Evolutionary conservation across 2,888 invertebrate genomes (phyloP).

Genomic region (Tryphoninae sp.): DNA sequence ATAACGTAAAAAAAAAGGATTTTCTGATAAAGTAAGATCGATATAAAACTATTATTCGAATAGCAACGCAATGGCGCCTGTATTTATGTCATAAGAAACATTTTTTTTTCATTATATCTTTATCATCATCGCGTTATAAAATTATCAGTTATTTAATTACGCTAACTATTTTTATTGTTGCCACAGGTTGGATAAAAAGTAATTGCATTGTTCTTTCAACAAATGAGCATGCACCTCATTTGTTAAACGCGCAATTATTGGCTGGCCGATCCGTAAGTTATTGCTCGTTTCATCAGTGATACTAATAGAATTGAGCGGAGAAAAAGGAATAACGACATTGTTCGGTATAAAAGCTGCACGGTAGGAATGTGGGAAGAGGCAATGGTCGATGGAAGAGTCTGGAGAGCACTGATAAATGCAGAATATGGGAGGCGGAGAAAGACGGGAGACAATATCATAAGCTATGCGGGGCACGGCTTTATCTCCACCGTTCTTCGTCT

Average conservation of each 20-base stretch:
- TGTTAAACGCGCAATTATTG: too few relatives aligned
- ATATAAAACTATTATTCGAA: too few relatives aligned
- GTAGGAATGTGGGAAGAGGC: conserved; percentile 19
- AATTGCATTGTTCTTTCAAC: too few relatives aligned
- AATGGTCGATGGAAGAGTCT: conserved; percentile 14
- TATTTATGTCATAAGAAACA: too few relatives aligned
- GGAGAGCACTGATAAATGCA: conserved; percentile 25
- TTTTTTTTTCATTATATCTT: not conserved
- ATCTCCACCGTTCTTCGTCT: conserved; percentile 43
- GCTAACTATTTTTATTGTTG: not conserved
- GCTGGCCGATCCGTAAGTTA: not conserved
- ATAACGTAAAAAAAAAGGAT: too few relatives aligned
- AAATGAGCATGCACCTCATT: too few relatives aligned
- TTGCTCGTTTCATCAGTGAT: not conserved
- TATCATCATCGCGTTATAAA: not conserved
- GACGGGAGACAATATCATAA: conserved; percentile 72
- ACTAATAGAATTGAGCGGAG: not conserved
- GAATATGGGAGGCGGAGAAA: conserved; percentile 6
- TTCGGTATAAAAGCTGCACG: not conserved
- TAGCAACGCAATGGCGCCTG: too few relatives aligned
- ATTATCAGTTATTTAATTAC: not conserved
- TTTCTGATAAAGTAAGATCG: too few relatives aligned
- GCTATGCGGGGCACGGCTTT: conserved; percentile 74
- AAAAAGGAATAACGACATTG: not conserved
- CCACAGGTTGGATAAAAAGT: not conserved